phyloP scores from a whole-genome alignment of 2,113 vertebrate species.

The Hipposideros armiger region DNA sequence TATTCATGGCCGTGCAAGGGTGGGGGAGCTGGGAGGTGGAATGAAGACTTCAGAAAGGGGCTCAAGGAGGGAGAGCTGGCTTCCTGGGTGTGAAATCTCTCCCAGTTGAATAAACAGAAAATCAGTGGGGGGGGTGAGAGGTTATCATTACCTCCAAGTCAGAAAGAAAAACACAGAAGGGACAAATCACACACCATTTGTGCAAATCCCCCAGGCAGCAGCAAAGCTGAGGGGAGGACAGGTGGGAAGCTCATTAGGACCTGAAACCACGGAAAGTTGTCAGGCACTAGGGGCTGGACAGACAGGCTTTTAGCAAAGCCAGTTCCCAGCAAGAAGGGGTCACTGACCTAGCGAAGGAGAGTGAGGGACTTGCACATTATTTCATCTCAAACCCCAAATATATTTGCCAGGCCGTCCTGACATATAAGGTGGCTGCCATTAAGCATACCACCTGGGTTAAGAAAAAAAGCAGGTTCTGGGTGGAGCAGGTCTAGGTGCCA shows the following conservation, averaged over 20 bases:
- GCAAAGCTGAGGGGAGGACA: neutral
- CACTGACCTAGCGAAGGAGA: neutral
- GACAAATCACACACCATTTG: constrained; percentile 92
- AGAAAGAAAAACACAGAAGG: constrained; percentile 91
- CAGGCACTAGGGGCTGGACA: neutral
- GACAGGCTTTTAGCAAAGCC: constrained; percentile 8
- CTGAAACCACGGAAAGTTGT: neutral
- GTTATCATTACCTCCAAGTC: constrained; percentile 79
- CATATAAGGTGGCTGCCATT: neutral
- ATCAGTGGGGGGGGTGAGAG: constrained; percentile 81
- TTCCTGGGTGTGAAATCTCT: constrained; percentile 86
- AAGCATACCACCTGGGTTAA: neutral
- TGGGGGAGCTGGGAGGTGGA: neutral
- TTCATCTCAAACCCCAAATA: constrained; percentile 48
- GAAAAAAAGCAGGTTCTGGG: neutral
- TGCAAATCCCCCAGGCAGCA: constrained; percentile 86
- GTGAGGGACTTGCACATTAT: neutral
- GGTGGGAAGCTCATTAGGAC: constrained; percentile 57
- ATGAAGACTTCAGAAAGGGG: constrained; percentile 52
- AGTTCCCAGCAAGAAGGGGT: neutral
- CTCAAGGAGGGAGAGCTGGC: constrained; percentile 25
- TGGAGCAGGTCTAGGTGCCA: neutral
- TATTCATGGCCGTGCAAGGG: constrained; percentile 54
- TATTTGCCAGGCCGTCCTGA: neutral
- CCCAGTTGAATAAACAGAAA: constrained; percentile 91